Evolutionary conservation across 2,113 vertebrate species (phyloP).

Genomic region (Lucifuga dentata): DNA sequence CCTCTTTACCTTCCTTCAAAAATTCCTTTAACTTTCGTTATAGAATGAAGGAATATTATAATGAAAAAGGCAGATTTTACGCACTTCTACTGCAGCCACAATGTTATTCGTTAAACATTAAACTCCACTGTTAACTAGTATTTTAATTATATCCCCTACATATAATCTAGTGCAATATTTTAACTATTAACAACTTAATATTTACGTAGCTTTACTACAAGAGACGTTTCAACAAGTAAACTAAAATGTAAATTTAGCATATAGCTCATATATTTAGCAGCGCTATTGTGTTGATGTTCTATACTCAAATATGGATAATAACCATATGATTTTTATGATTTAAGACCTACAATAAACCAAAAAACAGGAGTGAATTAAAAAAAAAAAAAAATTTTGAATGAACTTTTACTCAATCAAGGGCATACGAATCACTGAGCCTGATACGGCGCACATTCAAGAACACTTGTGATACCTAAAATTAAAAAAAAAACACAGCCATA

Average conservation of each 20-base stretch:
- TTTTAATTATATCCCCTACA: slow-evolving; percentile 5
- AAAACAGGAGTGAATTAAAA: background rate
- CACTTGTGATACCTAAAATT: background rate
- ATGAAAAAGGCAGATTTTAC: slow-evolving; percentile 8
- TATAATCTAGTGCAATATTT: slow-evolving; percentile 29
- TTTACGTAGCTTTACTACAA: slow-evolving; percentile 17
- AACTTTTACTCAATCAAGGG: too few species aligned
- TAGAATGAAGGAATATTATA: background rate
- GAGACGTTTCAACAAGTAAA: slow-evolving; percentile 1
- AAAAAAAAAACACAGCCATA: slow-evolving; percentile 6
- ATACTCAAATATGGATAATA: slow-evolving; percentile 2
- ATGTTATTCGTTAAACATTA: background rate
- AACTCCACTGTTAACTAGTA: slow-evolving; percentile 4
- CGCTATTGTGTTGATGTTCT: slow-evolving; percentile 20
- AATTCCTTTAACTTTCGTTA: background rate
- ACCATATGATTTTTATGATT: slow-evolving; percentile 8
- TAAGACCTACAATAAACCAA: slow-evolving; percentile 5
- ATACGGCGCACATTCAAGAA: slow-evolving; percentile 37
- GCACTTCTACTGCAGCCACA: slow-evolving; percentile 12
- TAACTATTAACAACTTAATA: slow-evolving; percentile 4
- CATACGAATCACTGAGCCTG: slow-evolving; percentile 24
- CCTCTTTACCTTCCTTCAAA: background rate
- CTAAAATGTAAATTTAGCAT: background rate
- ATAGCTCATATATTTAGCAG: slow-evolving; percentile 34
- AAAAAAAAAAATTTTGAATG: slow-evolving; percentile 6